A percentile compares a stretch with the other conserved stretches of the same genome.
Evolutionary conservation across 2,888 invertebrate genomes (phyloP).

Genomic region (Ichneumoninae sp.): DNA sequence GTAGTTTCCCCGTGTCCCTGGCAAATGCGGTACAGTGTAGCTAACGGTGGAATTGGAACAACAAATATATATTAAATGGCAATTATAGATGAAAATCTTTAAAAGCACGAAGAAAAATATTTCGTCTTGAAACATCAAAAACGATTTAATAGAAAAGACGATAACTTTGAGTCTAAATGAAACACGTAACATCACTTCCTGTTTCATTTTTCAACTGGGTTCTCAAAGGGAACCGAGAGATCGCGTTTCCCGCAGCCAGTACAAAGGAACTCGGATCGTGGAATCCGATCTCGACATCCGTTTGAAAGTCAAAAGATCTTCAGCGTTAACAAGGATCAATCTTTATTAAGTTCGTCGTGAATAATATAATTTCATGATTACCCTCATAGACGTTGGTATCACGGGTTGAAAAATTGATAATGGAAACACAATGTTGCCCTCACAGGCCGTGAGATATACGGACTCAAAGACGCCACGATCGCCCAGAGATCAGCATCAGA

Average conservation of each 20-base stretch:
- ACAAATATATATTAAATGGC: too few species aligned
- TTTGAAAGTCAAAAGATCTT: constrained; percentile 14
- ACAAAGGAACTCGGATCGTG: neutral
- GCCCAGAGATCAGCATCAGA: neutral
- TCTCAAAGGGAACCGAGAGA: neutral
- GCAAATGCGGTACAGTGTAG: too few species aligned
- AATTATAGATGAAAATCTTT: constrained; percentile 2
- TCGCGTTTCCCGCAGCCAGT: neutral
- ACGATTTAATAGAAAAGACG: neutral
- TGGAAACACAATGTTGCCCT: constrained; percentile 11
- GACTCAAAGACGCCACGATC: neutral
- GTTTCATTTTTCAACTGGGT: neutral
- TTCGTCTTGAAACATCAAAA: neutral
- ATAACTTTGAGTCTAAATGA: neutral
- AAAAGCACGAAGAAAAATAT: constrained; percentile 4
- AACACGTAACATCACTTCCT: neutral
- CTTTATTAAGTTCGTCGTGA: constrained; percentile 16
- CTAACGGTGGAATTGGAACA: too few species aligned
- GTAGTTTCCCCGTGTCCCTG: too few species aligned
- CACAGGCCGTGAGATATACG: neutral
- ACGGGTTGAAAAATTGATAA: constrained; percentile 1
- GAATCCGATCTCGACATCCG: constrained; percentile 29
- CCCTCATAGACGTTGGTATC: neutral
- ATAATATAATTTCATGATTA: constrained; percentile 12
- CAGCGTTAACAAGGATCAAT: neutral